A percentile compares a stretch with the other conserved stretches of the same genome.
Conservation (phyloP, 2,888 invertebrate species). For the Cephus nigrinus region DNA sequence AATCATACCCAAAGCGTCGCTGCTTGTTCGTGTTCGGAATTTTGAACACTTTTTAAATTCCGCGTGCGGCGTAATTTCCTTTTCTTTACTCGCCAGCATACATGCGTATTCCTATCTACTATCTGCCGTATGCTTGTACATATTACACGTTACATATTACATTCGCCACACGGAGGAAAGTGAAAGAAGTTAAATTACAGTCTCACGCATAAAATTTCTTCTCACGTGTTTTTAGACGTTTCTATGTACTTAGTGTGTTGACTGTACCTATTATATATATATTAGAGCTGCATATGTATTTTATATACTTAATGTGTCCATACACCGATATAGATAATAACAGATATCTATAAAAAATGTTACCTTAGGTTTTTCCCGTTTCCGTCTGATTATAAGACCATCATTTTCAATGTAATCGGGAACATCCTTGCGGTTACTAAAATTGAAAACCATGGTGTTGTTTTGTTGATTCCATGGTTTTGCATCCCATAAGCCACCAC, state of each 20-base stretch:
- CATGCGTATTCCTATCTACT: background rate
- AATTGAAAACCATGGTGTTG: conserved; percentile 87
- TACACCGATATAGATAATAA: background rate
- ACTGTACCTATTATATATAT: background rate
- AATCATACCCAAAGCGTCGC: background rate
- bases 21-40: conserved; percentile 33
- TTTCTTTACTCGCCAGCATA: background rate
- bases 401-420: conserved; percentile 94
- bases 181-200: conserved; percentile 23
- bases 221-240: background rate
- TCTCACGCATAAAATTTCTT: background rate
- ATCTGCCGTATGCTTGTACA: background rate
- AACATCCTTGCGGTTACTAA: conserved; percentile 84
- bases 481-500: conserved; percentile 63
- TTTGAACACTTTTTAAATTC: conserved; percentile 23
- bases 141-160: background rate
- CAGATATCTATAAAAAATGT: conserved; percentile 51
- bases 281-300: background rate
- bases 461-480: conserved; percentile 71
- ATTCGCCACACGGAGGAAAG: conserved; percentile 22
- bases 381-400: conserved; percentile 78
- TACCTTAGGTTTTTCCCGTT: conserved; percentile 80
- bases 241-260: background rate
- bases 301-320: background rate
- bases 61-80: conserved; percentile 13